These are phyloP conservation scores for Parambassis ranga DNA, from an alignment of 2,797 vertebrate species.

Conservation along the genomic window DNA sequence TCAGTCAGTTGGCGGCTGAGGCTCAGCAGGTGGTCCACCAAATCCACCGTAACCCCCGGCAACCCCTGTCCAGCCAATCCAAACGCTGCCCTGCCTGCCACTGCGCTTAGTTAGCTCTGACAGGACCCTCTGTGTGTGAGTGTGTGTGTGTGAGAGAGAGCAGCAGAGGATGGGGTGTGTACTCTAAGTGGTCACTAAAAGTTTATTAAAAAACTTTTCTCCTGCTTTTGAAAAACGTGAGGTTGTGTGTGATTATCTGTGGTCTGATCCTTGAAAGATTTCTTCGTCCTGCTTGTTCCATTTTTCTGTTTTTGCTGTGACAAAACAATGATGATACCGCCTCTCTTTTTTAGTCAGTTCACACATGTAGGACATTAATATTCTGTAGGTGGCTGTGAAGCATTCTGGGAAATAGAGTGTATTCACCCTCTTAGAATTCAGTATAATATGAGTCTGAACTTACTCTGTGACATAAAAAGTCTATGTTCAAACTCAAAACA, in stretches of 20 bases:
- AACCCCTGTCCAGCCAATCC: constrained; percentile 77
- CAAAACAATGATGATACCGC: no score
- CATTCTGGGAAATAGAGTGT: no score
- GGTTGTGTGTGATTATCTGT: constrained; percentile 26
- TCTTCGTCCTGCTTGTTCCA: no score
- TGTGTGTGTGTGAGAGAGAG: constrained; percentile 54
- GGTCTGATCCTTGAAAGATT: no score
- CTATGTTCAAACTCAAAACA: no score
- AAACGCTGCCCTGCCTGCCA: constrained; percentile 52
- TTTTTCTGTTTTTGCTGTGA: no score
- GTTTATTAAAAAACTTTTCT: constrained; percentile 79
- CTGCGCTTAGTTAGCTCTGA: constrained; percentile 70
- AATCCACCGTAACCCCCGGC: constrained; percentile 94
- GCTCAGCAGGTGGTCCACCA: constrained; percentile 97
- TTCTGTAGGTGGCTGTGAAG: no score
- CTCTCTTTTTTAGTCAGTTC: no score
- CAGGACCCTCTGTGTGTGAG: constrained; percentile 51
- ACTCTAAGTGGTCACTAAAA: constrained; percentile 84
- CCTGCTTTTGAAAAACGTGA: constrained; percentile 36
- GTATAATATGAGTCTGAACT: no score
- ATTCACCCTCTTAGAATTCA: no score
- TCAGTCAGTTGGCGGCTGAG: constrained; percentile 95
- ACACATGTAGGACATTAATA: no score
- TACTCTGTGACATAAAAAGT: no score
- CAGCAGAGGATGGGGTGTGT: constrained; percentile 75